Conservation (phyloP, 1,140 invertebrate species). For the Drosophila sp. region DNA sequence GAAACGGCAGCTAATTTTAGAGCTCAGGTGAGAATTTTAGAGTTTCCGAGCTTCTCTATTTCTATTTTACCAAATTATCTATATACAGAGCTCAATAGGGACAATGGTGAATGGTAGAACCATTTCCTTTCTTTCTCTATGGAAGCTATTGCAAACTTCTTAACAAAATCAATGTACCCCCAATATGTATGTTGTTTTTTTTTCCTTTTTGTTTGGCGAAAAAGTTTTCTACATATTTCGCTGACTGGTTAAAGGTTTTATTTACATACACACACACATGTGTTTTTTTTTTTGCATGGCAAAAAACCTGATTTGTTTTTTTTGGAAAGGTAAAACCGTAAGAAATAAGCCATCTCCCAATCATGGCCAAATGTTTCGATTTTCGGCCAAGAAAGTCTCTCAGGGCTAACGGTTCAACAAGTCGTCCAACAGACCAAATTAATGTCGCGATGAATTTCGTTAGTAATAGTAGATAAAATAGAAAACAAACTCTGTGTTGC, state of each 20-base stretch:
- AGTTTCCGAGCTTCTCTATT: too few relatives aligned
- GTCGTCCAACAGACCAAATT: background rate
- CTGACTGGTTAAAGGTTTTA: conserved; percentile 10
- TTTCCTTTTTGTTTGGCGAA: background rate
- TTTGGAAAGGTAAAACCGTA: background rate
- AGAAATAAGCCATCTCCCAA: conserved; percentile 3
- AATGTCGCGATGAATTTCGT: conserved; percentile 1
- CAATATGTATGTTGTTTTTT: background rate
- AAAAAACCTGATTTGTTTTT: background rate
- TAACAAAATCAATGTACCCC: background rate
- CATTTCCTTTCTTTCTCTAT: too few relatives aligned
- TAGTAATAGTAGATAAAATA: conserved; percentile 6
- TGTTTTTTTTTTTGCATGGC: background rate
- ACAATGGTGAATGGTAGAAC: too few relatives aligned
- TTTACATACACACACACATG: background rate
- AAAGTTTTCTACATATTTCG: background rate
- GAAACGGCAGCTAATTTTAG: too few relatives aligned
- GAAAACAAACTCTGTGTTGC: background rate
- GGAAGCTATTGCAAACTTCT: background rate
- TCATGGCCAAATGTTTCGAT: background rate
- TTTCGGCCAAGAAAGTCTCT: background rate
- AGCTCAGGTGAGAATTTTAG: too few relatives aligned
- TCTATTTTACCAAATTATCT: too few relatives aligned
- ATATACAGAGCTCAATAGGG: too few relatives aligned
- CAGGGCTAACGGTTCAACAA: background rate